A percentile compares a stretch with the other conserved stretches of the same genome.
Evolutionary conservation across 2,797 vertebrate species (phyloP).

Genomic region (Phoeniculus purpureus): DNA sequence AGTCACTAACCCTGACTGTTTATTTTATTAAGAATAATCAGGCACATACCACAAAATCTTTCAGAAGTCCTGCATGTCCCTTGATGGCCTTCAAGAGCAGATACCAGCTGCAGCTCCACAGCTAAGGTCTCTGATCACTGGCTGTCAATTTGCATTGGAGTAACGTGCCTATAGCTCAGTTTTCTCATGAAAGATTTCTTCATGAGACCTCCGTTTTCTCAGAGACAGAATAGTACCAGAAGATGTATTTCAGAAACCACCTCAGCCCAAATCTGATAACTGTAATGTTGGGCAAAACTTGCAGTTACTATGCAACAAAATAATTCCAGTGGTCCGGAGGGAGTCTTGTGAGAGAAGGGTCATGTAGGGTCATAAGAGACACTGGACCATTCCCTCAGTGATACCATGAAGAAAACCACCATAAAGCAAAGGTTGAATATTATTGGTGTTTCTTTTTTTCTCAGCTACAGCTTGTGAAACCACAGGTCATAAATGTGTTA

Average conservation of each 20-base stretch:
- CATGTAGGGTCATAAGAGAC: background rate
- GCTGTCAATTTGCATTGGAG: background rate
- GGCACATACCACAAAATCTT: background rate
- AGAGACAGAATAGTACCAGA: background rate
- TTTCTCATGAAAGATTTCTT: background rate
- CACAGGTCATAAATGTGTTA: slow-evolving; percentile 16
- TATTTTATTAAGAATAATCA: background rate
- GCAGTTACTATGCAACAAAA: background rate
- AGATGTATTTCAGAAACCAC: background rate
- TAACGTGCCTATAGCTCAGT: background rate
- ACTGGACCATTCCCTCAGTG: background rate
- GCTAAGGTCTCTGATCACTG: background rate
- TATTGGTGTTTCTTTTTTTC: background rate
- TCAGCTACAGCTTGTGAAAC: background rate
- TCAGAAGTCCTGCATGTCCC: background rate
- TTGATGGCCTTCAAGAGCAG: background rate
- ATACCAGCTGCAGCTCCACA: background rate
- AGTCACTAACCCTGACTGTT: background rate
- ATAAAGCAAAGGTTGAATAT: slow-evolving; percentile 11
- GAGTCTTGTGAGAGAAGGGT: background rate
- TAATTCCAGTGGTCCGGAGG: background rate
- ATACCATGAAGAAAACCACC: background rate
- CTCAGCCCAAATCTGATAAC: background rate
- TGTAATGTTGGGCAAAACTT: background rate
- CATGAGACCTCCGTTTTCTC: background rate